These are phyloP conservation scores for Entelurus aequoreus DNA, from an alignment of 2,113 vertebrate species.

Conservation along the genomic window DNA sequence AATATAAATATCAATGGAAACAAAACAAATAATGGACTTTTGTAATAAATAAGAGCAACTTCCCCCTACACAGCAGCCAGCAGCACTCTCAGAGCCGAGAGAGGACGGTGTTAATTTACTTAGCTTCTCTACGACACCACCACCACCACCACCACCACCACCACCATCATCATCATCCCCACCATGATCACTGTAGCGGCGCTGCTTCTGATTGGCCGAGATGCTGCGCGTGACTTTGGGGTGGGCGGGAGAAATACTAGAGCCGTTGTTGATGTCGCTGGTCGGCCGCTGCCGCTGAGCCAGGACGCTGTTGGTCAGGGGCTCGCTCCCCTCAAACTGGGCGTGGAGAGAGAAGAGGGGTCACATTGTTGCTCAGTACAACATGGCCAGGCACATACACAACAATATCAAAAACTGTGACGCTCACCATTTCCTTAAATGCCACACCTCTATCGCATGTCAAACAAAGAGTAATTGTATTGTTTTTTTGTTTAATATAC, in stretches of 20 bases:
- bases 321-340: constrained; percentile 92
- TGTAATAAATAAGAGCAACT: constrained; percentile 39
- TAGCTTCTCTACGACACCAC: constrained; percentile 69
- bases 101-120: constrained; percentile 63
- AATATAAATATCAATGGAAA: neutral
- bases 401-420: no score
- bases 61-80: constrained; percentile 52
- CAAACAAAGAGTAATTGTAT: no score
- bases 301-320: constrained; percentile 82
- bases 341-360: constrained; percentile 3
- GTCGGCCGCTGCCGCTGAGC: constrained; percentile 88
- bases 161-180: constrained; percentile 62
- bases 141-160: constrained; percentile 41
- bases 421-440: no score
- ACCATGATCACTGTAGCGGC: constrained; percentile 98
- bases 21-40: constrained; percentile 1
- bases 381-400: no score
- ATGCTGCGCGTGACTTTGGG: constrained; percentile 95
- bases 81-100: constrained; percentile 64
- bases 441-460: no score
- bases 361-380: neutral
- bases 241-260: constrained; percentile 90
- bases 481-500: no score
- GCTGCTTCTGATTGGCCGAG: constrained; percentile 96
- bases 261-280: constrained; percentile 96